phyloP scores from a whole-genome alignment of 2,113 vertebrate species.

The Callaeas wilsoni region DNA sequence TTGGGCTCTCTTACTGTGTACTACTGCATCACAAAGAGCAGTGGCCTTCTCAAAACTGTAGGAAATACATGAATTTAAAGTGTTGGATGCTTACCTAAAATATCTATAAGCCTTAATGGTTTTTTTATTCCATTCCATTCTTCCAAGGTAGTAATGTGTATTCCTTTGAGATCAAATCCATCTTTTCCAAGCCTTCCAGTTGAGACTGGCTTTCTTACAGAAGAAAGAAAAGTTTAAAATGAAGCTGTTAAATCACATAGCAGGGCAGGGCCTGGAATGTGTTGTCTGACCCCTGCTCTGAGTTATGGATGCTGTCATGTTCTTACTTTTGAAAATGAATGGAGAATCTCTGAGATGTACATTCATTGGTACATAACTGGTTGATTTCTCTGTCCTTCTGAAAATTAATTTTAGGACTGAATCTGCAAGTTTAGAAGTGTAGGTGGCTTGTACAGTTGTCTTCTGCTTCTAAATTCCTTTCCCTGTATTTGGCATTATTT shows the following conservation, averaged over 20 bases:
- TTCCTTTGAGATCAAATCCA: background rate
- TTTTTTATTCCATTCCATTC: background rate
- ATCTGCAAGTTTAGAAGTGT: background rate
- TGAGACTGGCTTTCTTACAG: background rate
- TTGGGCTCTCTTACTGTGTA: background rate
- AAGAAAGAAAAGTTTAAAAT: background rate
- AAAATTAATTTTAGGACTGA: background rate
- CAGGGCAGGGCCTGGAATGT: background rate
- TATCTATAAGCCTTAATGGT: background rate
- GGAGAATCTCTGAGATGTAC: background rate
- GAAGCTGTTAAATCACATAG: background rate
- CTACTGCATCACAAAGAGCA: background rate
- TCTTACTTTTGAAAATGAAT: background rate
- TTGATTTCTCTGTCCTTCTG: background rate
- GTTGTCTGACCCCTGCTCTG: background rate
- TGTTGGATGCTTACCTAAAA: background rate
- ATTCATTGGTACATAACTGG: background rate
- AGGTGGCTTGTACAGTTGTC: background rate
- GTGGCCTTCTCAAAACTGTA: background rate
- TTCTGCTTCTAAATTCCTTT: background rate
- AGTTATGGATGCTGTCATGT: background rate
- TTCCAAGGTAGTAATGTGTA: background rate
- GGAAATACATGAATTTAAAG: background rate
- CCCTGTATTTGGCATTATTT: background rate
- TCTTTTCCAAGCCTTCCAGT: background rate